A percentile compares a stretch with the other conserved stretches of the same genome.
Evolutionary conservation across 2,113 vertebrate genomes (phyloP).

Genomic region (Atherinomorus stipes): DNA sequence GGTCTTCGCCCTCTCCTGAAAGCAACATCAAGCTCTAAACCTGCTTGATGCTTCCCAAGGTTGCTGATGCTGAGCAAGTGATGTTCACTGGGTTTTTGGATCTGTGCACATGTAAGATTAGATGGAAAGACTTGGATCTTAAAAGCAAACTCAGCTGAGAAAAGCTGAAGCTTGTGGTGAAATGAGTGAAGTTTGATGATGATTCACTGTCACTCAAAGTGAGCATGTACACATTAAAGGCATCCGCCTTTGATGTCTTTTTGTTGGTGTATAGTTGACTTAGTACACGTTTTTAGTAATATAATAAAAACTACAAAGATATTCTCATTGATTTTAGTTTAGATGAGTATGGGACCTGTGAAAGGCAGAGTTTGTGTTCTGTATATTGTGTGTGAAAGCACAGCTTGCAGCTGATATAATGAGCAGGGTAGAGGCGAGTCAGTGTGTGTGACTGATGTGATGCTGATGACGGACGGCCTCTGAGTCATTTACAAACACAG

Average conservation of each 20-base stretch:
- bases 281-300: background rate
- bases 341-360: background rate
- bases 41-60: background rate
- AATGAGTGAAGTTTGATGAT: no score
- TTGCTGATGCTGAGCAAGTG: background rate
- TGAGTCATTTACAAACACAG: conserved; percentile 59
- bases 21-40: no score
- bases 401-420: conserved; percentile 54
- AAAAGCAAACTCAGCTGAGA: conserved; percentile 7
- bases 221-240: no score
- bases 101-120: no score
- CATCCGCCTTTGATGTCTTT: no score
- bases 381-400: conserved; percentile 29
- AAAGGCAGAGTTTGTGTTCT: conserved; percentile 18
- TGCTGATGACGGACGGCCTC: conserved; percentile 52
- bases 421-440: conserved; percentile 51
- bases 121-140: background rate
- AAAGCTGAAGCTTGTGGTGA: background rate
- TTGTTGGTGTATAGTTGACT: background rate
- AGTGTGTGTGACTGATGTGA: conserved; percentile 59
- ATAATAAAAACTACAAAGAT: no score
- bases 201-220: no score
- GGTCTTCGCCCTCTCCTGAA: no score
- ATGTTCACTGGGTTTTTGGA: background rate
- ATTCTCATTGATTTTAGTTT: background rate